phyloP scores from a whole-genome alignment of 2,888 invertebrate genomes.

The Esperia sulphurella region DNA sequence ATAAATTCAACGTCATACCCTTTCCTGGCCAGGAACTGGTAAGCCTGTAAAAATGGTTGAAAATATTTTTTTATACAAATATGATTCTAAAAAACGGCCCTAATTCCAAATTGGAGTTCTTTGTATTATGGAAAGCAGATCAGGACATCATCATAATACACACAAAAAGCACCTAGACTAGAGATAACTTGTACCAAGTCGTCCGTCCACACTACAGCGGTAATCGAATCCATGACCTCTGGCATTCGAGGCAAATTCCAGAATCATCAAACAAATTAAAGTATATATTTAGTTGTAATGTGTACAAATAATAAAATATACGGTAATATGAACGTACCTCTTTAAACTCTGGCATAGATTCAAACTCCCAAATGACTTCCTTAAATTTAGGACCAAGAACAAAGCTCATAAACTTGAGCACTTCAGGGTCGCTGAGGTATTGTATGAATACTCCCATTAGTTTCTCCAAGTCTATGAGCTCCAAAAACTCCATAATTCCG shows the following conservation, averaged over 20 bases:
- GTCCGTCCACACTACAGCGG: no score
- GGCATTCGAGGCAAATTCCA: no score
- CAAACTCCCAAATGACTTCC: conserved; percentile 29
- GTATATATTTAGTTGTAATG: no score
- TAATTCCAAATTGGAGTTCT: no score
- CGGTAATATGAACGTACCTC: conserved; percentile 26
- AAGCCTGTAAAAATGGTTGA: conserved; percentile 26
- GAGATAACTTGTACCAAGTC: no score
- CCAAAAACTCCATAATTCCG: conserved; percentile 31
- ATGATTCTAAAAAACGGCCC: no score
- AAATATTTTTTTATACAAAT: no score
- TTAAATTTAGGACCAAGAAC: conserved; percentile 30
- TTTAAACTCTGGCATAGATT: conserved; percentile 35
- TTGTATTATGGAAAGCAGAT: no score
- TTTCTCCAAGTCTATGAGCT: conserved; percentile 31
- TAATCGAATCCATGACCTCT: no score
- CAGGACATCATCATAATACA: no score
- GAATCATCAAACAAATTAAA: no score
- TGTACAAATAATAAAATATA: background rate
- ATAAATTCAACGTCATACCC: conserved; percentile 32
- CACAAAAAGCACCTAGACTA: no score
- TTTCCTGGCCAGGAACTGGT: conserved; percentile 28
- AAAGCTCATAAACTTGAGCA: conserved; percentile 30
- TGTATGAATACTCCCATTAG: conserved; percentile 25
- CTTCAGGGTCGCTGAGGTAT: conserved; percentile 34